These are phyloP conservation scores for Neodiprion fabricii DNA, from an alignment of 1,140 invertebrate genomes.

Conservation along the genomic window DNA sequence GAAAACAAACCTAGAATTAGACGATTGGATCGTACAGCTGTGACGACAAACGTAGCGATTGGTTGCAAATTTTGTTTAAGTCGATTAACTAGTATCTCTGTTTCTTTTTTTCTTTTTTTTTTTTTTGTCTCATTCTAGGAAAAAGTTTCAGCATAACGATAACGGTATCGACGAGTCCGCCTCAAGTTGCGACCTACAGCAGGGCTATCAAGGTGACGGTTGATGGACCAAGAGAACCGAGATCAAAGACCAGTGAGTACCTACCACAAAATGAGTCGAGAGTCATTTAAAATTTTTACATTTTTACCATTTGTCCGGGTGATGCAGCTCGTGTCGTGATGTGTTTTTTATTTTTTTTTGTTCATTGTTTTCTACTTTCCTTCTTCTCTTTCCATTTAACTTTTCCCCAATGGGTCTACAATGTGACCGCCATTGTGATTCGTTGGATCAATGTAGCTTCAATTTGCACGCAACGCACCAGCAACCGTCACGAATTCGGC, in stretches of 20 bases:
- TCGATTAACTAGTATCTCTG: background rate
- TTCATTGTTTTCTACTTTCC: too few relatives aligned
- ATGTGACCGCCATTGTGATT: too few relatives aligned
- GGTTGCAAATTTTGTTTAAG: too few relatives aligned
- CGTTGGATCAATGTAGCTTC: background rate
- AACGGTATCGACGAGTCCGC: constrained; percentile 88
- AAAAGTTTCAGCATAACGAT: constrained; percentile 98
- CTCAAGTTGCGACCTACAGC: constrained; percentile 92
- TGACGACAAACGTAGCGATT: too few relatives aligned
- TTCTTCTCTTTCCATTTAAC: too few relatives aligned
- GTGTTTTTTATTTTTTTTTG: too few relatives aligned
- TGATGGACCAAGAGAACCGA: constrained; percentile 94
- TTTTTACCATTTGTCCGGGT: background rate
- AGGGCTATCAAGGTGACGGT: constrained; percentile 99
- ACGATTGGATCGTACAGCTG: too few relatives aligned
- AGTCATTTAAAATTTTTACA: background rate
- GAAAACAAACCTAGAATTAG: too few relatives aligned
- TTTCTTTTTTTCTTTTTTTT: background rate
- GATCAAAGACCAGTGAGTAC: constrained; percentile 95
- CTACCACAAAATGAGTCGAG: background rate
- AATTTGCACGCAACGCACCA: background rate
- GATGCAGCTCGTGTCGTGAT: background rate
- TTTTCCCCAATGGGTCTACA: too few relatives aligned
- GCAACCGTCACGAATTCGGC: background rate
- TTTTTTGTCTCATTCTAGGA: constrained; percentile 71